Base-by-base conservation (phyloP, 2,113 vertebrate genomes). In the Chlamydotis undulata region DNA sequence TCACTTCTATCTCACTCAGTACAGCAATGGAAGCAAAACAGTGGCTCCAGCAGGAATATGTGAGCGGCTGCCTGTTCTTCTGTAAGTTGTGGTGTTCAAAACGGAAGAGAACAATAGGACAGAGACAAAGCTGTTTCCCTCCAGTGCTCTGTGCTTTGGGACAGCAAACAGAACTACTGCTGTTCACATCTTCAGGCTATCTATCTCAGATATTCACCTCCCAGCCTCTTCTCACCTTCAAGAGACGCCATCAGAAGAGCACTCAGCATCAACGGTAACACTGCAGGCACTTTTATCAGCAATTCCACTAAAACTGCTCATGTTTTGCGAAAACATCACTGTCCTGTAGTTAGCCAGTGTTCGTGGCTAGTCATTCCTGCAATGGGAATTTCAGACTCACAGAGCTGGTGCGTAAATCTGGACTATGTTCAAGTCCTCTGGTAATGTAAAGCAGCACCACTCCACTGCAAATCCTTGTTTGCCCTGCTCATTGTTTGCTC, bases 281-380 rank as follows among this genome's bases (percentile, higher is more conserved):
- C 6, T 1, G 1, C 2, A 2, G 37, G 19, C 14, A 28, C 2
- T 56, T 33, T 31, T 29, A 70, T n/a, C 56, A 45, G 19, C 41
- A 47, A 2, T 50, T 67, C 73, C 33, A 23, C 35, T 43, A 37
- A 61, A 65, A 43, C 26, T 52, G 35, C 11, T 52, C 26, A 3
- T 15, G 17, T 55, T 71, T 85, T 90, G 52, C 14, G 39, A 83
- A 56, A 47, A 61, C 5, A 7, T 26, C 23, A 12, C 77, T 83
- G 71, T 55, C 35, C 26, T 19, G 19, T 35, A 37, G n/a, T 37
- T 47, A 73, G n/a, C 55, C 31, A 23, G 2, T 17, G 19, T 33
- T 65, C 41, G 12, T 29, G 23, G 59, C 24, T 23, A 60, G 19
- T 61, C 53, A 14, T 29, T 83, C 57, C n/a, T 53, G 24, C 61